phyloP scores from a whole-genome alignment of 2,888 invertebrate species.

The Machimus rusticus region DNA sequence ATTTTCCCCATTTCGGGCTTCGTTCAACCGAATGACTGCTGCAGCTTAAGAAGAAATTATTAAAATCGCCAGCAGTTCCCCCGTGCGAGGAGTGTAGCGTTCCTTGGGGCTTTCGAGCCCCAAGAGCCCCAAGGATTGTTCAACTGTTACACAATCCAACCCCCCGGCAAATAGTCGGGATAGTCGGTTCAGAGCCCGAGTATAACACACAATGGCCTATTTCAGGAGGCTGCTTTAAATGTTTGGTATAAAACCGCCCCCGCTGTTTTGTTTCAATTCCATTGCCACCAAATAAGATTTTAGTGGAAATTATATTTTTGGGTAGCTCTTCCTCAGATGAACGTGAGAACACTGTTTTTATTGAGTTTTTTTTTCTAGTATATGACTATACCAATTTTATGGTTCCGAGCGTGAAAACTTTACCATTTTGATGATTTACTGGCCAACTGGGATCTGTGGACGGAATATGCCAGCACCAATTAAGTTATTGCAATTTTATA shows the following conservation, averaged over 20 bases:
- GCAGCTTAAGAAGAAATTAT: conserved; percentile 26
- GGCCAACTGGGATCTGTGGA: neutral
- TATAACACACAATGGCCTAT: too few relatives aligned
- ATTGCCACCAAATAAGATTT: neutral
- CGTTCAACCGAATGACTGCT: neutral
- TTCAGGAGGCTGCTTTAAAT: neutral
- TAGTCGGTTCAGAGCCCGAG: too few relatives aligned
- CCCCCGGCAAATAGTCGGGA: neutral
- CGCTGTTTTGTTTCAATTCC: neutral
- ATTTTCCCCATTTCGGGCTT: neutral
- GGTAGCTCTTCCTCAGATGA: neutral
- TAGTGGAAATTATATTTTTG: neutral
- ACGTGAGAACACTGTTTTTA: neutral
- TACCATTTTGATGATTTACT: neutral
- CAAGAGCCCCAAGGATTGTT: neutral
- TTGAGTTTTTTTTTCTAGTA: neutral
- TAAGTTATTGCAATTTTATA: neutral
- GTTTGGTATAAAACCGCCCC: neutral
- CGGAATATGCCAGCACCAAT: neutral
- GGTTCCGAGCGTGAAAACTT: neutral
- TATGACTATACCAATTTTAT: neutral
- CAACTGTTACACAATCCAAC: neutral
- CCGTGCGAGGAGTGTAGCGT: neutral
- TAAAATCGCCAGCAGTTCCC: neutral
- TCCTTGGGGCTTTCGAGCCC: neutral